Percentiles rank a stretch among this genome's conserved stretches.
Conservation (phyloP, 2,888 invertebrate genomes). For the Choreutis nemorana region DNA sequence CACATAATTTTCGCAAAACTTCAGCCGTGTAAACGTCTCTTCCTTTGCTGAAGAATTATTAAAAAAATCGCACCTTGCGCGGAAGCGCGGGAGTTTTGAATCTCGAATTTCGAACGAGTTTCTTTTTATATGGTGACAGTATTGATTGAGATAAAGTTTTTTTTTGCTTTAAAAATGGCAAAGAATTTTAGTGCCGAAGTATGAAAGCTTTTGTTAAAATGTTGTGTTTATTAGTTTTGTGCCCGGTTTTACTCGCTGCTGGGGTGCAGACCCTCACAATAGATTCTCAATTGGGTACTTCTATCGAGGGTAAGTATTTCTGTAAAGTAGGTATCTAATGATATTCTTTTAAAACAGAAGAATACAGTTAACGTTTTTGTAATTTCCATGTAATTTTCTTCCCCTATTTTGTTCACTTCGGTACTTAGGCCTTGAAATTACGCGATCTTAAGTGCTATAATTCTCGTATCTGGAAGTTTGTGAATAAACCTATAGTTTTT, state of each 20-base stretch:
- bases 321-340: not conserved
- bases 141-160: conserved; percentile 4
- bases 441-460: no score
- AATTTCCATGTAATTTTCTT: no score
- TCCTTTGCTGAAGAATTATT: conserved; percentile 18
- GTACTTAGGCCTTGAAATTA: no score
- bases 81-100: conserved; percentile 17
- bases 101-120: conserved; percentile 9
- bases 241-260: conserved; percentile 41
- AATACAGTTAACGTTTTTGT: not conserved
- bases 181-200: conserved; percentile 17
- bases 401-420: no score
- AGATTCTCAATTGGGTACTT: conserved; percentile 52
- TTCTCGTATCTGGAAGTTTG: no score
- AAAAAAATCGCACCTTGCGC: conserved; percentile 19
- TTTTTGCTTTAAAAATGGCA: conserved; percentile 8
- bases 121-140: no score
- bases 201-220: conserved; percentile 31
- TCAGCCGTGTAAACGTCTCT: conserved; percentile 39
- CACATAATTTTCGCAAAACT: conserved; percentile 52
- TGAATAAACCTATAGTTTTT: no score
- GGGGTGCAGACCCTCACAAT: conserved; percentile 49
- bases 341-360: not conserved
- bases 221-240: conserved; percentile 39
- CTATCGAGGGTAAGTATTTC: conserved; percentile 43